Percentiles rank a stretch among this genome's conserved stretches.
phyloP scores from a whole-genome alignment of 2,797 vertebrate species.

The Eulemur rubriventer region DNA sequence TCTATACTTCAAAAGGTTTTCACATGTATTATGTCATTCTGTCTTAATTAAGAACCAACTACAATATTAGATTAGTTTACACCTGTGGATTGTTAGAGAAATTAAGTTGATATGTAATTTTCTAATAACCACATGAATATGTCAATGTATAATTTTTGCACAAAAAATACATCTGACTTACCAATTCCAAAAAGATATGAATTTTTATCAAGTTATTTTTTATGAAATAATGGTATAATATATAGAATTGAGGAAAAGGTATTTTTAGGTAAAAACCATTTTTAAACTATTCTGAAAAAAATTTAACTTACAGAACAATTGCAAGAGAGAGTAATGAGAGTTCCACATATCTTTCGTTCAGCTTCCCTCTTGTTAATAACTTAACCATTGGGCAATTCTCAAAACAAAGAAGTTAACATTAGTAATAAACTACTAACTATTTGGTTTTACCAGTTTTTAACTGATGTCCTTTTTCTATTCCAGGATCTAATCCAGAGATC shows the following conservation, averaged over 20 bases:
- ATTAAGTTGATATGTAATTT: not conserved
- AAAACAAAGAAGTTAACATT: not conserved
- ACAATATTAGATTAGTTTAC: constrained; percentile 20
- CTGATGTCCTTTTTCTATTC: not conserved
- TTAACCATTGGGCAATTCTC: not conserved
- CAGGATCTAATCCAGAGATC: not conserved
- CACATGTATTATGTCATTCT: constrained; percentile 40
- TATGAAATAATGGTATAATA: not conserved
- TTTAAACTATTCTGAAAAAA: not conserved
- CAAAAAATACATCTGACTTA: constrained; percentile 4
- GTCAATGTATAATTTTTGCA: not conserved
- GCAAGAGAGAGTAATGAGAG: not conserved
- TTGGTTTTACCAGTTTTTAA: not conserved
- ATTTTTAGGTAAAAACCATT: not conserved
- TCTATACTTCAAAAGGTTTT: constrained; percentile 37
- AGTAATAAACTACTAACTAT: not conserved
- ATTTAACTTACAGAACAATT: not conserved
- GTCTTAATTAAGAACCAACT: constrained; percentile 62
- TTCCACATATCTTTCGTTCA: not conserved
- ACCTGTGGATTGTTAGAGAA: constrained; percentile 32
- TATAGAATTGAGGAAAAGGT: not conserved
- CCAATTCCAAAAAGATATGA: not conserved
- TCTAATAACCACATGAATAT: not conserved
- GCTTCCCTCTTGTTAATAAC: not conserved
- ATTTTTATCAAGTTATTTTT: not conserved